Evolutionary conservation across 2,888 invertebrate species (phyloP).

Genomic region (Oligia fasciuncula): DNA sequence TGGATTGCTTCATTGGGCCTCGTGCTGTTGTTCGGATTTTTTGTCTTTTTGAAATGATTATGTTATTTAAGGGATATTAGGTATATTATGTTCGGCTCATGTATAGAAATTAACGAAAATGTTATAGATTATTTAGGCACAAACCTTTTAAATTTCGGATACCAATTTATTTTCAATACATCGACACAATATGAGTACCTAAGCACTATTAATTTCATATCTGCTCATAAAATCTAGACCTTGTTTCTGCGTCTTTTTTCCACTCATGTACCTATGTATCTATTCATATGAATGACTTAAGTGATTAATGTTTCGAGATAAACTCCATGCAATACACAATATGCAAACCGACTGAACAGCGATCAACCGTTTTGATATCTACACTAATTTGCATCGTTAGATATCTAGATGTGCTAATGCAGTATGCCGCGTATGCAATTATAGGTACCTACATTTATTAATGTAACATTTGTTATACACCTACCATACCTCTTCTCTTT

Average conservation of each 20-base stretch:
- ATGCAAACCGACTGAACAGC: constrained; percentile 63
- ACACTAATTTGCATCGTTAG: constrained; percentile 67
- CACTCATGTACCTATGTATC: constrained; percentile 30
- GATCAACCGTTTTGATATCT: constrained; percentile 66
- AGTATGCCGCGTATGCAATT: constrained; percentile 55
- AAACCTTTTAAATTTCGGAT: background rate
- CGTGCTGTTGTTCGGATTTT: background rate
- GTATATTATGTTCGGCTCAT: background rate
- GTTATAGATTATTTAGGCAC: background rate
- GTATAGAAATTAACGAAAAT: background rate
- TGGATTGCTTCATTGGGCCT: constrained; percentile 34
- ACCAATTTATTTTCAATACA: constrained; percentile 38
- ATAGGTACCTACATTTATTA: constrained; percentile 49
- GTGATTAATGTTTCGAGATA: constrained; percentile 68
- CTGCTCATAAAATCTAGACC: constrained; percentile 51
- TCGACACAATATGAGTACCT: constrained; percentile 36
- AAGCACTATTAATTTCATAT: constrained; percentile 56
- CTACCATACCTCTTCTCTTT: constrained; percentile 20
- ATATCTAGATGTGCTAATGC: constrained; percentile 66
- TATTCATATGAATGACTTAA: constrained; percentile 64
- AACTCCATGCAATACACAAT: constrained; percentile 64
- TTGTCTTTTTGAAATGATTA: background rate
- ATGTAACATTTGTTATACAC: constrained; percentile 16
- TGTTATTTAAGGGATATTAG: background rate
- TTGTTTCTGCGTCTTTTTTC: constrained; percentile 52